Base-by-base conservation (phyloP, 1,140 invertebrate species). In the Epicauta chinensis region DNA sequence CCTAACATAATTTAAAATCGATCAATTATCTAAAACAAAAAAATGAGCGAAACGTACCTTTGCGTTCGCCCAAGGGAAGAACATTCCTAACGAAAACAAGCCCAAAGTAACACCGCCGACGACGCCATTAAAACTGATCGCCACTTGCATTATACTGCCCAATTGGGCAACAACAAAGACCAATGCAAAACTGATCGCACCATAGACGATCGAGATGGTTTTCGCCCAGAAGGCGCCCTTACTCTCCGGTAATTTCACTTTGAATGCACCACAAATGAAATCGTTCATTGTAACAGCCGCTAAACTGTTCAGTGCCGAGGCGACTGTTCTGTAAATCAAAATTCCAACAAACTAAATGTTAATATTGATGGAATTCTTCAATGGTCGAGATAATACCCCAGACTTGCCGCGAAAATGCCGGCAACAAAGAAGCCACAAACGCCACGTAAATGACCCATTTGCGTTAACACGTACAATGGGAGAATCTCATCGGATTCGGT, bases 271-370 rank as follows among this genome's bases (percentile, higher is more conserved):
- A 39, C 79, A 80, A 0, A 93, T 70, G 45, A 94, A 80, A 71
- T 97, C 93, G 70, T 96, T 86, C 64, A 91, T 84, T 2, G 88
- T 88, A 2, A 96, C 88, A 0, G 93, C 92, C 0, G 93, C 84
- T 38, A 97, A 71, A 0, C 92, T 93, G 67, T 95, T 96, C 38
- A 96, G 70, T 0, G 91, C 91, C 15, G 90, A 91, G 0, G 92
- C 93, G 1, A 97, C 88, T 2, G 93, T 95, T 62, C 91, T 94
- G 68, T 16, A 75, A 72, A 51, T 46, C 9, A 16, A 14, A 41
- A 41, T 40, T 45, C 13, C 29, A 7, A 2, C 1, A 23, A n/a
- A 23, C 23, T 43, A 16, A 16, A 30, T 11, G 51, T 52, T 46
- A 51, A 55, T 32, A 49, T 31, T 29, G 10, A 34, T 34, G 10